Conservation (phyloP, 2,888 invertebrate species). For the Malthinus seriepunctatus region DNA sequence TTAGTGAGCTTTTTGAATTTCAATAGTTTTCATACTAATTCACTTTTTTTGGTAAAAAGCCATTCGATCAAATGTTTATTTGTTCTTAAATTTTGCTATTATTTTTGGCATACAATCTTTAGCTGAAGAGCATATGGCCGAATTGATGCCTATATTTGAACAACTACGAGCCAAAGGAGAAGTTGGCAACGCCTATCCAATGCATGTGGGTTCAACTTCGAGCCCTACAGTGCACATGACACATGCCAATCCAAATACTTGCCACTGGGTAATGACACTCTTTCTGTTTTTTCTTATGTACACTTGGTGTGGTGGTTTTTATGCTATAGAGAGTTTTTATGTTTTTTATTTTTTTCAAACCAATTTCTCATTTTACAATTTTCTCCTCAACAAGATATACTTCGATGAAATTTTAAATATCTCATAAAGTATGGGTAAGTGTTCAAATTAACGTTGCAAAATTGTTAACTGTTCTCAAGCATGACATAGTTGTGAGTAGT, state of each 20-base stretch:
- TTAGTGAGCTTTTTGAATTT: conserved; percentile 17
- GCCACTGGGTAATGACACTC: conserved; percentile 70
- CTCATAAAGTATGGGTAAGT: too few relatives aligned
- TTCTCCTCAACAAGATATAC: too few relatives aligned
- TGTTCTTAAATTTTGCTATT: conserved; percentile 24
- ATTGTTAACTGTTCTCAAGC: too few relatives aligned
- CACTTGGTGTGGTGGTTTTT: conserved; percentile 43
- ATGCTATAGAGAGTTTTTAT: conserved; percentile 21
- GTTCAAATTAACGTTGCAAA: too few relatives aligned
- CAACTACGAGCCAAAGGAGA: conserved; percentile 89
- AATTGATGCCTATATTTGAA: conserved; percentile 95
- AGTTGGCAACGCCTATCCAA: conserved; percentile 88
- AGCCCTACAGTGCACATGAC: conserved; percentile 68
- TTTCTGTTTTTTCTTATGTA: conserved; percentile 33
- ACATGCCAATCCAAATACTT: conserved; percentile 62
- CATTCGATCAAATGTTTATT: conserved; percentile 21
- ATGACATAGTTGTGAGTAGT: too few relatives aligned
- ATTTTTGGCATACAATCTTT: conserved; percentile 25
- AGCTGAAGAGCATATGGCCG: conserved; percentile 95
- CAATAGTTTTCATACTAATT: conserved; percentile 12
- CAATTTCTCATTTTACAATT: conserved; percentile 20
- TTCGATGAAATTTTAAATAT: too few relatives aligned
- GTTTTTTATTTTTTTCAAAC: conserved; percentile 9
- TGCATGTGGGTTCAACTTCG: conserved; percentile 78
- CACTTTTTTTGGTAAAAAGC: not conserved